These are phyloP conservation scores for Laspeyria flexula DNA, from an alignment of 2,888 invertebrate species.

Conservation along the genomic window DNA sequence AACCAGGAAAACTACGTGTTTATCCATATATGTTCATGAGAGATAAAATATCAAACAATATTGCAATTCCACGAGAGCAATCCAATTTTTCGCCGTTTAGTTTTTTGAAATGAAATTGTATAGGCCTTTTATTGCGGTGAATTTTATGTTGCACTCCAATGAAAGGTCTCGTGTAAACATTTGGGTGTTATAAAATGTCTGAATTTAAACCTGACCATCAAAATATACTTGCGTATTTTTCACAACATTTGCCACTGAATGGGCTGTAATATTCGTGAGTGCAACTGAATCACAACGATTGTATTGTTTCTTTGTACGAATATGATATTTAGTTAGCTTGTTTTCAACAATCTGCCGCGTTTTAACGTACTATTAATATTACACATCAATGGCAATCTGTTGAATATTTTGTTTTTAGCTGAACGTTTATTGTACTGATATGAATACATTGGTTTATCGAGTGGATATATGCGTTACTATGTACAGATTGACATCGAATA, in stretches of 20 bases:
- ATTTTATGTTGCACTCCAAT: constrained; percentile 17
- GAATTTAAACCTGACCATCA: constrained; percentile 18
- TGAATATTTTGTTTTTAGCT: background rate
- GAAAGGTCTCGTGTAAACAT: constrained; percentile 19
- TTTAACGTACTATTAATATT: background rate
- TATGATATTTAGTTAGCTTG: constrained; percentile 9
- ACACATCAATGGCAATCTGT: background rate
- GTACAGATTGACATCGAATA: too few relatives aligned
- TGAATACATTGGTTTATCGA: too few relatives aligned
- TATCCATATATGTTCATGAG: too few relatives aligned
- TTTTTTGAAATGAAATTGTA: constrained; percentile 23
- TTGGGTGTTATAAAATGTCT: constrained; percentile 8
- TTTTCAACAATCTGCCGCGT: background rate
- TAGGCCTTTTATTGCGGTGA: constrained; percentile 8
- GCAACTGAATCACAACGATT: constrained; percentile 28
- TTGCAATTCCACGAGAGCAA: background rate
- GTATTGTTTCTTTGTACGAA: constrained; percentile 27
- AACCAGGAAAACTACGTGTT: too few relatives aligned
- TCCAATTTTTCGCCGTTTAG: constrained; percentile 12
- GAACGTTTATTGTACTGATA: too few relatives aligned
- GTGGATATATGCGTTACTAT: too few relatives aligned
- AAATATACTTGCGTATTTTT: constrained; percentile 28
- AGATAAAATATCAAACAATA: background rate
- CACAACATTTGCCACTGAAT: constrained; percentile 24
- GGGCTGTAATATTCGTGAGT: constrained; percentile 17